Evolutionary conservation across 2,888 invertebrate genomes (phyloP), one percentile per base, ranked within the genome.

Genomic region (Prenolepis imparis): DNA sequence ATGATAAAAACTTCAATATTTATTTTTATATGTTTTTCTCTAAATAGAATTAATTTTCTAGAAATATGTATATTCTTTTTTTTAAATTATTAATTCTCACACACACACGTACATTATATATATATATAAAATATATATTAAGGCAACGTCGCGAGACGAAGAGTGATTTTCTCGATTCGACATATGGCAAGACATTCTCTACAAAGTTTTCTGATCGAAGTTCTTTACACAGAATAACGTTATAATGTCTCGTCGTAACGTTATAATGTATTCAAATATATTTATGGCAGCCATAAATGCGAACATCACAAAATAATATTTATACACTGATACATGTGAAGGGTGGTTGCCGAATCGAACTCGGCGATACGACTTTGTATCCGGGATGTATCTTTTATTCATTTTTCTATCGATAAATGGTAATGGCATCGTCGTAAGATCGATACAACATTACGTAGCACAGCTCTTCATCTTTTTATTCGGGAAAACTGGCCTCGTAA

Each of bases 371-470:
- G 83, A 57, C 64, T 61, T 48, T 48, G 55, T 68, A 24, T 21
- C 21, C 44, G 73, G 68, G 39, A 88, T 28, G 28, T 28, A 28
- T 88, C 83, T 89, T 85, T 80, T 88, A 86, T 86, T 74, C 82
- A 81, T 75, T 85, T 84, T 74, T 81, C 82, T 86, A 82, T 87
- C 80, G 87, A 84, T 77, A 77, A 77, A 88, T 75, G 81, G 59
- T 86, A 87, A 87, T 68, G 82, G 66, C 72, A 32, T 61, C 48
- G 61, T 72, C 48, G 55, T 72, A 61, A 84, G 78, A 78, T 84
- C 84, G 78, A 88, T 86, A 61, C 44, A 36, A 15, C 67, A 21
- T 66, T 80, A 68, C 36, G 70, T 59, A 78, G 78, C 82, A 55
- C 78, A 55, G 32, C 24, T 39, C n/a, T 39, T 12, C 4, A 36